phyloP scores from a whole-genome alignment of 2,797 vertebrate species.

The Mormyrus proboscirostris region DNA sequence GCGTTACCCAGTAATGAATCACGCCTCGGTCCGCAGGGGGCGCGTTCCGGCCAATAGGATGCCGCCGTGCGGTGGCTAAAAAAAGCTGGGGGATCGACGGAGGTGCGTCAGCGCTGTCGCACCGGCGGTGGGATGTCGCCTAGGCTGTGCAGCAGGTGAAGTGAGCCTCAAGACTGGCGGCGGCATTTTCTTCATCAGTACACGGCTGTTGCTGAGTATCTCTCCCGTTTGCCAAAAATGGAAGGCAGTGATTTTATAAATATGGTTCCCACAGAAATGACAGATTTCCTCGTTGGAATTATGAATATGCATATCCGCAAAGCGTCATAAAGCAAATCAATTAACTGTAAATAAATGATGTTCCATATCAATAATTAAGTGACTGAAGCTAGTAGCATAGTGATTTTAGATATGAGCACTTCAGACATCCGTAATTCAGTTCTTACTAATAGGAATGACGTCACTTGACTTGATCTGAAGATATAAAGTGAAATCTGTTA shows the following conservation, averaged over 20 bases:
- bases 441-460: neutral
- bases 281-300: neutral
- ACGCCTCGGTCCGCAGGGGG: conserved; percentile 30
- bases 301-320: neutral
- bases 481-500: neutral
- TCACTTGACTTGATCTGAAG: neutral
- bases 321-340: neutral
- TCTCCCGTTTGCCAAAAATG: neutral
- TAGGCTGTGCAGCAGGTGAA: conserved; percentile 18
- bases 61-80: conserved; percentile 15
- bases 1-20: conserved; percentile 38
- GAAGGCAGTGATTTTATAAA: neutral
- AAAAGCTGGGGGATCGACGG: conserved; percentile 30
- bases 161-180: neutral
- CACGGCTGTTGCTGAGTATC: neutral
- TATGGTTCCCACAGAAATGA: neutral
- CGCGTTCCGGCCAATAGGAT: conserved; percentile 34
- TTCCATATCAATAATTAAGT: neutral
- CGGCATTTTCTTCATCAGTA: neutral
- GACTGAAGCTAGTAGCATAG: neutral
- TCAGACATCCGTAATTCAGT: neutral
- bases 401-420: neutral
- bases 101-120: conserved; percentile 33
- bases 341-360: neutral
- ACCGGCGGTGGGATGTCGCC: conserved; percentile 30